Conservation (phyloP, 1,140 invertebrate genomes). For the Mya arenaria region DNA sequence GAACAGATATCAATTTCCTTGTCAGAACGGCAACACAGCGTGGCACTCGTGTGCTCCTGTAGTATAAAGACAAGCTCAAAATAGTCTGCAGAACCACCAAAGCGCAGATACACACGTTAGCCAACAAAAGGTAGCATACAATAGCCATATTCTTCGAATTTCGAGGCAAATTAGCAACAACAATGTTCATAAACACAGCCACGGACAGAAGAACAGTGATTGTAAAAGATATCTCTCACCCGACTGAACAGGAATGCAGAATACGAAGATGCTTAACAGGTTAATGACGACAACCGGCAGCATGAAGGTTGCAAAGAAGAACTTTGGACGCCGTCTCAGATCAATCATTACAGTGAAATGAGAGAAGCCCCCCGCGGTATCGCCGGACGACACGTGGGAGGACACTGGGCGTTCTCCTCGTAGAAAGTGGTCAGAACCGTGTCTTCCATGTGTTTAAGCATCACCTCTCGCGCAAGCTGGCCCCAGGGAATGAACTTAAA, state of each 20-base stretch:
- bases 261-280: conserved; percentile 11
- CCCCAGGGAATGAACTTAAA: conserved; percentile 13
- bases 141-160: not conserved
- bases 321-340: not conserved
- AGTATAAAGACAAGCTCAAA: not conserved
- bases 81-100: conserved; percentile 1
- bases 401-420: not conserved
- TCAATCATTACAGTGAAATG: not conserved
- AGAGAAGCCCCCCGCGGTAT: not conserved
- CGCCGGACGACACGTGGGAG: not conserved
- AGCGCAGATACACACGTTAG: not conserved
- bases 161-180: not conserved
- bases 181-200: conserved; percentile 33
- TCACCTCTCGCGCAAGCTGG: not conserved
- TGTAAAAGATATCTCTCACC: conserved; percentile 33
- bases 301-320: conserved; percentile 1
- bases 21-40: too few relatives aligned
- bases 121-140: conserved; percentile 6
- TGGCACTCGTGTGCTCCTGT: not conserved
- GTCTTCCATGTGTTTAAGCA: not conserved
- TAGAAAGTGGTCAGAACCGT: not conserved
- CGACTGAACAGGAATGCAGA: conserved; percentile 19
- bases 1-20: too few relatives aligned
- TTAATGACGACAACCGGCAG: not conserved
- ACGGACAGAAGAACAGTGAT: conserved; percentile 31